Conservation (phyloP, 2,797 vertebrate species). For the Zenarchopterus dispar region DNA sequence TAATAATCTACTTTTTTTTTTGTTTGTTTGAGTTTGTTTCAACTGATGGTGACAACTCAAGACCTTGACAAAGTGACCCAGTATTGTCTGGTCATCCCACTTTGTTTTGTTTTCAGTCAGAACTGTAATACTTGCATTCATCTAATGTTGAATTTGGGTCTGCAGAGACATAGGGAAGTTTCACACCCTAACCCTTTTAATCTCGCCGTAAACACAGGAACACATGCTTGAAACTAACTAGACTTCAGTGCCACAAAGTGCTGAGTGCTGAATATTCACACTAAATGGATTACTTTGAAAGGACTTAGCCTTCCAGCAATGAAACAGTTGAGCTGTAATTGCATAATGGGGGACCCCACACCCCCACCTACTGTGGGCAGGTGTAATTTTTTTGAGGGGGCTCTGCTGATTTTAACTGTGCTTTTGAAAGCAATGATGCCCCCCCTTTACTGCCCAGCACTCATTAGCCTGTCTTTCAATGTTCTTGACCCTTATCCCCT, state of each 20-base stretch:
- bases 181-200: not conserved
- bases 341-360: constrained; percentile 47
- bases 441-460: constrained; percentile 55
- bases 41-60: too few relatives aligned
- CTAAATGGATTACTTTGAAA: constrained; percentile 57
- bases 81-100: too few relatives aligned
- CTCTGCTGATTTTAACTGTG: constrained; percentile 39
- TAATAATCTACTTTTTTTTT: too few relatives aligned
- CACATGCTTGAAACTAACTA: constrained; percentile 31
- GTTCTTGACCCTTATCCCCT: constrained; percentile 36
- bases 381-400: constrained; percentile 44
- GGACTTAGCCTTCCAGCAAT: constrained; percentile 45
- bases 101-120: too few relatives aligned
- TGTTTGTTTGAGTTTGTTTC: too few relatives aligned
- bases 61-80: too few relatives aligned
- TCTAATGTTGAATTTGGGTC: constrained; percentile 10
- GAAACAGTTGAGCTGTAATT: constrained; percentile 70
- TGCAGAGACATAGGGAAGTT: not conserved
- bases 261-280: constrained; percentile 52
- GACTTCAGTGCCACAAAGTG: constrained; percentile 43
- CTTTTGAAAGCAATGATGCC: constrained; percentile 53
- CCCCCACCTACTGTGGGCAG: constrained; percentile 36
- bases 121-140: not conserved
- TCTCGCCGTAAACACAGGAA: constrained; percentile 8
- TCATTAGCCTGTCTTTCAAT: constrained; percentile 42